Percentiles rank a stretch among this genome's conserved stretches.
Conservation (phyloP, 2,113 vertebrate species). For the Spilogale gracilis region DNA sequence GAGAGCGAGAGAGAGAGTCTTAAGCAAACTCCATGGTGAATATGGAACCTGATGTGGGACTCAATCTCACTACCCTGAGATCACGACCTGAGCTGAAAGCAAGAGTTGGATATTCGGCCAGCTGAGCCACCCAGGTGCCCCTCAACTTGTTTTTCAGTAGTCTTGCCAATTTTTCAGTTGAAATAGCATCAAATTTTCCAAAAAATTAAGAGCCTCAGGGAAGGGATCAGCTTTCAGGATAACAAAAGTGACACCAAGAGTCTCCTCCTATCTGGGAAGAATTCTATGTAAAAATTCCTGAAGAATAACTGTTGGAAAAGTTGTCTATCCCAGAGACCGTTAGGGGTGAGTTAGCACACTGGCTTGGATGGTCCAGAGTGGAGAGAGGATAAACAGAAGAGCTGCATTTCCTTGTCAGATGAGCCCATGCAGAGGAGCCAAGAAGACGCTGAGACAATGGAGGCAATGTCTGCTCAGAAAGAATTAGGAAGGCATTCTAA, state of each 20-base stretch:
- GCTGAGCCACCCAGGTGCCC: background rate
- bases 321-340: constrained; percentile 55
- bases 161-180: constrained; percentile 60
- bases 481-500: constrained; percentile 59
- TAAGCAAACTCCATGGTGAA: background rate
- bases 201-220: constrained; percentile 65
- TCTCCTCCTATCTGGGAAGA: constrained; percentile 41
- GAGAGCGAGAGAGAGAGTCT: background rate
- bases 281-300: constrained; percentile 35
- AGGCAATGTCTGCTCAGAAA: constrained; percentile 63
- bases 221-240: constrained; percentile 72
- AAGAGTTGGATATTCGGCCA: background rate
- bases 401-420: constrained; percentile 60
- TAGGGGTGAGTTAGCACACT: constrained; percentile 64
- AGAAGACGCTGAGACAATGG: constrained; percentile 46
- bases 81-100: background rate
- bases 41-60: background rate
- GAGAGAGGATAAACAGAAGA: constrained; percentile 31
- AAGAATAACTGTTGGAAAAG: constrained; percentile 28
- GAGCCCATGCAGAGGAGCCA: constrained; percentile 37
- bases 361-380: constrained; percentile 36
- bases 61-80: background rate
- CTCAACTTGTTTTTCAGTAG: constrained; percentile 69
- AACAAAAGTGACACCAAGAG: constrained; percentile 40
- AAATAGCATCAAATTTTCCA: constrained; percentile 75